These are phyloP conservation scores for Archivesica marissinica DNA, from an alignment of 1,140 invertebrate genomes.

Conservation along the genomic window DNA sequence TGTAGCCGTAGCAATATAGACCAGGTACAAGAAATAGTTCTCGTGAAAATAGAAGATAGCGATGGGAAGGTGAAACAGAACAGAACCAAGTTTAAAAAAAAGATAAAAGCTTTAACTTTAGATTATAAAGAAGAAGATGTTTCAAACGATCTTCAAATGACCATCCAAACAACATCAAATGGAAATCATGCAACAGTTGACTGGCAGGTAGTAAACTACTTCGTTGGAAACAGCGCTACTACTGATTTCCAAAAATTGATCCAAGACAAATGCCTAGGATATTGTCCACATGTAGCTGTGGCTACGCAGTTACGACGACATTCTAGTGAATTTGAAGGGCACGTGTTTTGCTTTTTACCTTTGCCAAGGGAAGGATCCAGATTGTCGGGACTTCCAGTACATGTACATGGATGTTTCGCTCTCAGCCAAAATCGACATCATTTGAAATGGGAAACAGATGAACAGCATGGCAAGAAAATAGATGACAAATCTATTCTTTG, in stretches of 20 bases:
- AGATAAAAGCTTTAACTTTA: background rate
- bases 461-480: conserved; percentile 32
- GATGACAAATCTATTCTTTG: conserved; percentile 70
- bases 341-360: conserved; percentile 77
- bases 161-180: background rate
- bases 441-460: conserved; percentile 71
- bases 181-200: background rate
- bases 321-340: conserved; percentile 38
- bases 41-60: background rate
- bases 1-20: background rate
- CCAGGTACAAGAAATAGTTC: background rate
- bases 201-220: conserved; percentile 42
- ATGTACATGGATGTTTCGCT: conserved; percentile 77
- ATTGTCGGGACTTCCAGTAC: conserved; percentile 73
- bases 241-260: conserved; percentile 33
- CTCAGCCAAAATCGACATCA: conserved; percentile 73
- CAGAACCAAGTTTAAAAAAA: background rate
- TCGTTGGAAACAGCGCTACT: conserved; percentile 3
- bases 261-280: background rate
- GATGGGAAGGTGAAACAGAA: background rate
- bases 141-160: background rate
- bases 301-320: conserved; percentile 4
- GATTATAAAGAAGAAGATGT: background rate
- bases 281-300: conserved; percentile 34
- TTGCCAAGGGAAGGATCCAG: conserved; percentile 66